These are phyloP conservation scores for Nibea albiflora DNA, from an alignment of 2,113 vertebrate genomes.

Conservation along the genomic window DNA sequence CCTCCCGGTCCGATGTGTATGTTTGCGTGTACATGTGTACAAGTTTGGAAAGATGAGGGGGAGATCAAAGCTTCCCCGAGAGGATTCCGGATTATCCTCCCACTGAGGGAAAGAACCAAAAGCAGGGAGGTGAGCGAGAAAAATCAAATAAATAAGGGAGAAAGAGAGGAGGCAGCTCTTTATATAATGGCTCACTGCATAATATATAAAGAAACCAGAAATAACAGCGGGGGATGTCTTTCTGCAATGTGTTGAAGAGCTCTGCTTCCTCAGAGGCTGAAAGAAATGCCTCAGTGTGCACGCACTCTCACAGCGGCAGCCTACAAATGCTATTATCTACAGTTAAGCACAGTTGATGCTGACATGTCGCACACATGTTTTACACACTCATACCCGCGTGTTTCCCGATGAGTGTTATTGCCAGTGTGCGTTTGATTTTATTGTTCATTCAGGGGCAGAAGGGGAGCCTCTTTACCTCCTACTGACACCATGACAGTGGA, in stretches of 20 bases:
- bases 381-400: not conserved
- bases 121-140: slow-evolving; percentile 37
- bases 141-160: slow-evolving; percentile 16
- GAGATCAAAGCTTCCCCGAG: slow-evolving; percentile 70
- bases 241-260: slow-evolving; percentile 54
- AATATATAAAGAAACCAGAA: slow-evolving; percentile 70
- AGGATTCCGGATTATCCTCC: slow-evolving; percentile 73
- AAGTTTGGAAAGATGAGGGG: slow-evolving; percentile 35
- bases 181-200: slow-evolving; percentile 77
- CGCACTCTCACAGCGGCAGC: slow-evolving; percentile 17
- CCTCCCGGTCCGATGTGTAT: slow-evolving; percentile 16
- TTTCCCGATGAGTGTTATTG: not conserved
- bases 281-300: slow-evolving; percentile 35
- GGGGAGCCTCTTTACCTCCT: slow-evolving; percentile 35
- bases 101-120: slow-evolving; percentile 72
- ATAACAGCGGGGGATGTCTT: slow-evolving; percentile 65
- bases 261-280: slow-evolving; percentile 49
- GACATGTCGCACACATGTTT: slow-evolving; percentile 13
- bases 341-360: slow-evolving; percentile 12
- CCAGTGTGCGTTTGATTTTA: not conserved
- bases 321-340: slow-evolving; percentile 20
- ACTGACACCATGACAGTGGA: slow-evolving; percentile 22
- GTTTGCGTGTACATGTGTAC: not conserved
- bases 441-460: slow-evolving; percentile 13
- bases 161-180: slow-evolving; percentile 64